Evolutionary conservation across 2,113 vertebrate genomes (phyloP).

Genomic region (Sylvietta virens): DNA sequence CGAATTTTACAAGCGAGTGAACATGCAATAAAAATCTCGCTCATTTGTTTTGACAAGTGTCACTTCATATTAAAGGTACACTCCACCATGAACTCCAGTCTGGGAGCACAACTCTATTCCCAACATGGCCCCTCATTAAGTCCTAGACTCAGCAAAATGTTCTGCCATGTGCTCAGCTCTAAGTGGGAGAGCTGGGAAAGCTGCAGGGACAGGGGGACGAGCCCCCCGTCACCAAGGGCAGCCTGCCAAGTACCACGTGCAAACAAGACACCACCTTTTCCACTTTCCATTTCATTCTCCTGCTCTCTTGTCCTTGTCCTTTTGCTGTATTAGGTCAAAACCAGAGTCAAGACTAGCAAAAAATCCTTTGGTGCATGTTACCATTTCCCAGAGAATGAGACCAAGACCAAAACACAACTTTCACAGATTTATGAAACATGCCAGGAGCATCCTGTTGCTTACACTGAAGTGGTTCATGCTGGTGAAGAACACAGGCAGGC

Average conservation of each 20-base stretch:
- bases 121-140: not conserved
- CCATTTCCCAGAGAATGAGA: constrained; percentile 1
- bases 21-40: constrained; percentile 19
- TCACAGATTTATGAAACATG: fast-evolving
- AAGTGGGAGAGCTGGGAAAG: not conserved
- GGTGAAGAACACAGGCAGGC: not conserved
- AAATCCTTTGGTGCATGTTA: fast-evolving
- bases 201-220: not conserved
- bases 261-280: not conserved
- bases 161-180: not conserved
- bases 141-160: not conserved
- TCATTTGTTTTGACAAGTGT: constrained; percentile 47
- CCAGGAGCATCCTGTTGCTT: not conserved
- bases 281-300: not conserved
- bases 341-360: not conserved
- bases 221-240: fast-evolving
- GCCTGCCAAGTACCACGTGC: fast-evolving
- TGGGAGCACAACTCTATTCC: not conserved
- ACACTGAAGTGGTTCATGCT: not conserved
- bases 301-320: constrained; percentile 12
- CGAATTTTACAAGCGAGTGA: constrained; percentile 38
- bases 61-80: constrained; percentile 28
- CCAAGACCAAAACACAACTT: not conserved
- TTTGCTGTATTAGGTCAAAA: constrained; percentile 19
- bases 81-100: not conserved